Evolutionary conservation across 2,888 invertebrate genomes (phyloP).

Genomic region (Lepidonotus clava): DNA sequence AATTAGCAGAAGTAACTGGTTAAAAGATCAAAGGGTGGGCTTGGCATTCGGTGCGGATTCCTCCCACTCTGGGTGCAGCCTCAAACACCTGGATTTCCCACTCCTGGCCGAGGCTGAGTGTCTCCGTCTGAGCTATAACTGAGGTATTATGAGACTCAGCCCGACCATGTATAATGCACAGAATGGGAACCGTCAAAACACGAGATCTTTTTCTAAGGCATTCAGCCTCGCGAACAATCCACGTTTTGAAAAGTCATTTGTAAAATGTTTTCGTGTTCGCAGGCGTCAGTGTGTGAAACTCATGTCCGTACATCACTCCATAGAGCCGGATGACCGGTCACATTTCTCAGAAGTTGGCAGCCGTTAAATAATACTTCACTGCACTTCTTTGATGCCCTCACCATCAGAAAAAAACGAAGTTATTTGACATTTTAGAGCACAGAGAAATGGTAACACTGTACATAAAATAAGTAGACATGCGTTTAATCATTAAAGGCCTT

Average conservation of each 20-base stretch:
- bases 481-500: too few species aligned
- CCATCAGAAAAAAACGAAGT: too few species aligned
- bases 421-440: too few species aligned
- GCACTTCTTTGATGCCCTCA: too few species aligned
- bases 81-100: not conserved
- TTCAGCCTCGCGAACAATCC: not conserved
- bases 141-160: not conserved
- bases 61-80: not conserved
- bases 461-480: too few species aligned
- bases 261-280: not conserved
- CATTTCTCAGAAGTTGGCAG: not conserved
- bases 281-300: not conserved
- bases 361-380: not conserved
- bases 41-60: not conserved
- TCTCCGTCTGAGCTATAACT: not conserved
- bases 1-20: conserved; percentile 32
- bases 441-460: too few species aligned
- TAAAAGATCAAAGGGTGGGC: not conserved
- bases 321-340: not conserved
- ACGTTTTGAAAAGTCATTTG: conserved; percentile 19
- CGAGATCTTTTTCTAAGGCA: not conserved
- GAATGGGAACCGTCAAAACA: conserved; percentile 36
- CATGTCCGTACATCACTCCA: not conserved
- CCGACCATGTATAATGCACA: not conserved
- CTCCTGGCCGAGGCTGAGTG: not conserved